Percentiles rank a stretch among this genome's conserved stretches.
Evolutionary conservation across 2,888 invertebrate genomes (phyloP).

Genomic region (Eupithecia subumbrata): DNA sequence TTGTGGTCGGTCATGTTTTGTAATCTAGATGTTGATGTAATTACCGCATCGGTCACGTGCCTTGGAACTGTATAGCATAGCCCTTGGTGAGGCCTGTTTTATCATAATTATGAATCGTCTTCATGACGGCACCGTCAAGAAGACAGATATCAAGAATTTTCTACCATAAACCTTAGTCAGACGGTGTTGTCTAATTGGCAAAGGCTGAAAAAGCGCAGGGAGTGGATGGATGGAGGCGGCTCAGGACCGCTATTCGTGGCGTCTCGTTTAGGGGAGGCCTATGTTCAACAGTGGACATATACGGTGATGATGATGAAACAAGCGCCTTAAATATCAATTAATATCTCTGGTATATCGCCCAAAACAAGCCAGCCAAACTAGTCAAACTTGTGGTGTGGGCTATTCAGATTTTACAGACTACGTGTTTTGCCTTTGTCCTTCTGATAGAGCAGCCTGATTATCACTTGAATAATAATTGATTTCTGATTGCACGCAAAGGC

Average conservation of each 20-base stretch:
- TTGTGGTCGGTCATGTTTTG: conserved; percentile 42
- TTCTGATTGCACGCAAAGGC: background rate
- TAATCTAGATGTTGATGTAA: conserved; percentile 28
- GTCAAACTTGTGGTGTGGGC: background rate
- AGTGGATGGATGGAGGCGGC: too few relatives aligned
- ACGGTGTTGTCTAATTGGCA: background rate
- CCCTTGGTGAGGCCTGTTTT: background rate
- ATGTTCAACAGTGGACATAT: too few relatives aligned
- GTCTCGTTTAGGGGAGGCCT: too few relatives aligned
- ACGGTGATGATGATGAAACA: too few relatives aligned
- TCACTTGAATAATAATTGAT: background rate
- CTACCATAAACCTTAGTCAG: background rate
- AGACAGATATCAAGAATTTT: background rate
- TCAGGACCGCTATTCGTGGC: too few relatives aligned
- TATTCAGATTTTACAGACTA: background rate
- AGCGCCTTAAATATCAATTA: background rate
- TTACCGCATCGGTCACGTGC: conserved; percentile 22
- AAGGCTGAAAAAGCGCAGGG: background rate
- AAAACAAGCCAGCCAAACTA: background rate
- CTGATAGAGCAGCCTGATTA: background rate
- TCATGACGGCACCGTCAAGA: background rate
- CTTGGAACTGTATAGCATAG: background rate
- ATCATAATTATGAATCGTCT: background rate
- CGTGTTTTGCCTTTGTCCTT: background rate
- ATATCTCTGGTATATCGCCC: background rate